Evolutionary conservation across 2,797 vertebrate genomes (phyloP).

Genomic region (Miichthys miiuy): DNA sequence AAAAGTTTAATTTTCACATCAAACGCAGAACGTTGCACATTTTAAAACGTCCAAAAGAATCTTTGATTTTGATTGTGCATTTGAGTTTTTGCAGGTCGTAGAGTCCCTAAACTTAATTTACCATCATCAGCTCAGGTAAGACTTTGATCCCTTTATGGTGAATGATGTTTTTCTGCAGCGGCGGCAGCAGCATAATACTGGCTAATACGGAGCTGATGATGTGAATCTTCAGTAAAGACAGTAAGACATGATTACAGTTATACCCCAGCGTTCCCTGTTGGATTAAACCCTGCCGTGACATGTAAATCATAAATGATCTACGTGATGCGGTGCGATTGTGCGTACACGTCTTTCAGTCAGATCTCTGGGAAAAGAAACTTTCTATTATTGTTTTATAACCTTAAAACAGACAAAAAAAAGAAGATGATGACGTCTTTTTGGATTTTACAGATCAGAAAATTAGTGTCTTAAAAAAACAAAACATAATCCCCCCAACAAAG

Average conservation of each 20-base stretch:
- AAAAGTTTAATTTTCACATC: conserved; percentile 40
- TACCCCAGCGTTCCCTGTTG: conserved; percentile 24
- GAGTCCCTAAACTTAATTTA: not conserved
- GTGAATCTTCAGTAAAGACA: conserved; percentile 46
- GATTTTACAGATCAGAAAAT: conserved; percentile 11
- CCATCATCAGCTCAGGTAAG: conserved; percentile 7
- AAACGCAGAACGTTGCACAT: conserved; percentile 39
- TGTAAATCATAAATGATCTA: conserved; percentile 22
- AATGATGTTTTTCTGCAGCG: conserved; percentile 25
- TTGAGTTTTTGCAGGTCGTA: not conserved
- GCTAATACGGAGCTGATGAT: conserved; percentile 14
- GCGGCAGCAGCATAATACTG: conserved; percentile 43
- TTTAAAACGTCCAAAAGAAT: too few species aligned
- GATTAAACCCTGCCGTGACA: conserved; percentile 19
- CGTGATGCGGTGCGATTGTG: conserved; percentile 37
- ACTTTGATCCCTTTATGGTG: too few species aligned
- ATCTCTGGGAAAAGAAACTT: conserved; percentile 17
- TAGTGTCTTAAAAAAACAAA: not conserved
- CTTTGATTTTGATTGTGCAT: not conserved
- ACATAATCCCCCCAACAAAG: conserved; percentile 4
- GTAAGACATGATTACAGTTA: conserved; percentile 29
- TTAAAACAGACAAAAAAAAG: conserved; percentile 1
- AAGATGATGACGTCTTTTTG: not conserved
- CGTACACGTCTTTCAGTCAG: conserved; percentile 29
- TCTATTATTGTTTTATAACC: conserved; percentile 2